Evolutionary conservation across 2,113 vertebrate species (phyloP).

Genomic region (Poeciliopsis retropinna): DNA sequence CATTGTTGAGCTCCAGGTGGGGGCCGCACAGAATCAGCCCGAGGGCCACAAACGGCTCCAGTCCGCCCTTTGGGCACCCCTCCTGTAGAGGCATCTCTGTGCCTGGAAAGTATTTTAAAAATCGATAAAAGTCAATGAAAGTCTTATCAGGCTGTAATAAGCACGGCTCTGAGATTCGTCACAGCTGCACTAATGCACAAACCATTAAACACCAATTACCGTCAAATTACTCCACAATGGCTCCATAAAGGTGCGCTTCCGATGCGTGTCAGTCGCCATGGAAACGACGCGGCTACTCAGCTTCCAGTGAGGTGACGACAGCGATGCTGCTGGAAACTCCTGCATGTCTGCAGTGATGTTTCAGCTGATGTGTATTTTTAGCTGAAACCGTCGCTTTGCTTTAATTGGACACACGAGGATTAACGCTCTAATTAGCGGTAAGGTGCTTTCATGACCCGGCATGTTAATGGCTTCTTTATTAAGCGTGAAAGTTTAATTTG

Average conservation of each 20-base stretch:
- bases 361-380: conserved; percentile 5
- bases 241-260: conserved; percentile 36
- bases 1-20: too few relatives aligned
- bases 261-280: conserved; percentile 47
- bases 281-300: conserved; percentile 15
- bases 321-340: background rate
- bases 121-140: conserved; percentile 48
- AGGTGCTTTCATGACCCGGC: conserved; percentile 13
- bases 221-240: conserved; percentile 57
- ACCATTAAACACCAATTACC: conserved; percentile 65
- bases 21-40: too few relatives aligned
- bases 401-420: conserved; percentile 62
- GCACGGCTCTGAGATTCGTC: conserved; percentile 45
- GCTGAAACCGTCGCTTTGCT: conserved; percentile 13
- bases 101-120: conserved; percentile 42
- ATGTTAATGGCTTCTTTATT: conserved; percentile 34
- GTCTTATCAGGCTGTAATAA: conserved; percentile 16
- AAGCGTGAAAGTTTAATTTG: conserved; percentile 1
- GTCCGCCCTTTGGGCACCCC: too few relatives aligned
- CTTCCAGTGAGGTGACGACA: conserved; percentile 23
- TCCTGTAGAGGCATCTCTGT: conserved; percentile 5
- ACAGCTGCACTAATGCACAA: conserved; percentile 27
- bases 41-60: too few relatives aligned
- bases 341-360: background rate
- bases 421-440: conserved; percentile 49